A percentile compares a stretch with the other conserved stretches of the same genome.
Evolutionary conservation across 2,888 invertebrate genomes (phyloP).

Genomic region (Prosopocoilus inquinatus): DNA sequence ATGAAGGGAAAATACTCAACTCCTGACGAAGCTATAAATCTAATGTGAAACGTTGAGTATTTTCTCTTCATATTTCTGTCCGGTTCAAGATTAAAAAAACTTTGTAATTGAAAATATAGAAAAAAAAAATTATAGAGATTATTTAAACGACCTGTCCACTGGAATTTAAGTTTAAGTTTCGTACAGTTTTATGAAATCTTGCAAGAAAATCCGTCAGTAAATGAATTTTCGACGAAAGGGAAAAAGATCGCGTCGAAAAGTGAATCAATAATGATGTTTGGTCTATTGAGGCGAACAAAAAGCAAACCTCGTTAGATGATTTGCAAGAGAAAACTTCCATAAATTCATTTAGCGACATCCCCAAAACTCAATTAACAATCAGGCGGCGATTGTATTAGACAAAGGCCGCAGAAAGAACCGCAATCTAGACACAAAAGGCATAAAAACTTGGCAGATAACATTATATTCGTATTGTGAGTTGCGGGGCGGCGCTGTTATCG

Average conservation of each 20-base stretch:
- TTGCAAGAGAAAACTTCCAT: slow-evolving; percentile 37
- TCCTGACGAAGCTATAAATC: too few relatives aligned
- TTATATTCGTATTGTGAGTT: slow-evolving; percentile 47
- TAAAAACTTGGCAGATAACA: slow-evolving; percentile 48
- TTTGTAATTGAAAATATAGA: too few relatives aligned
- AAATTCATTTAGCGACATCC: slow-evolving; percentile 45
- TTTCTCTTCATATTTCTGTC: too few relatives aligned
- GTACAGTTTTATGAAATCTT: neutral
- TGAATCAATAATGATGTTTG: slow-evolving; percentile 11
- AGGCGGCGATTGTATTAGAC: slow-evolving; percentile 46
- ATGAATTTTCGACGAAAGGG: neutral
- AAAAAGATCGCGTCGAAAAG: neutral
- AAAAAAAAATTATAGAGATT: too few relatives aligned
- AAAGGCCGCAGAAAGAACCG: slow-evolving; percentile 43
- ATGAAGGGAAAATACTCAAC: too few relatives aligned
- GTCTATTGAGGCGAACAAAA: slow-evolving; percentile 3
- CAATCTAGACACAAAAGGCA: slow-evolving; percentile 45
- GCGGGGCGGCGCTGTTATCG: slow-evolving; percentile 47
- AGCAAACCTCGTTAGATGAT: slow-evolving; percentile 28
- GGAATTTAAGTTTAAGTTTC: neutral
- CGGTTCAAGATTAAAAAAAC: too few relatives aligned
- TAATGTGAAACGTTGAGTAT: too few relatives aligned
- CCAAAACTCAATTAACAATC: slow-evolving; percentile 49
- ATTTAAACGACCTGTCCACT: too few relatives aligned
- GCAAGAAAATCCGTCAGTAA: neutral